Percentiles rank a stretch among this genome's conserved stretches.
phyloP scores from a whole-genome alignment of 2,888 invertebrate species.

The Laothoe populi region DNA sequence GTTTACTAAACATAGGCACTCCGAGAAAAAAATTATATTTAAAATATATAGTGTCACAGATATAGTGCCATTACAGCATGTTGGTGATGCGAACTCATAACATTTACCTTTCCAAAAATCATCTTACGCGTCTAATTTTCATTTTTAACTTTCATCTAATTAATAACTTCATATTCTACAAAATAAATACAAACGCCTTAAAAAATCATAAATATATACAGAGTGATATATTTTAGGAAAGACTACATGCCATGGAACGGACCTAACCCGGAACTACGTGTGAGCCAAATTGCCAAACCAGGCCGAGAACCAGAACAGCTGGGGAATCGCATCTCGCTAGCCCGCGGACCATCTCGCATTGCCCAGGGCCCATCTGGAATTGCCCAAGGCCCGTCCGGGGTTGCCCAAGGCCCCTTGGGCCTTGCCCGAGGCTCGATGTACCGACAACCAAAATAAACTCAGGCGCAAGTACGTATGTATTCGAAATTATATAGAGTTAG shows the following conservation, averaged over 20 bases:
- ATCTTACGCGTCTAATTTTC: too few relatives aligned
- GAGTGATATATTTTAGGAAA: constrained; percentile 76
- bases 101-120: too few relatives aligned
- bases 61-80: too few relatives aligned
- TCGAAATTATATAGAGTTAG: too few relatives aligned
- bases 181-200: not conserved
- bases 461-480: constrained; percentile 67
- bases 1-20: too few relatives aligned
- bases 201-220: not conserved
- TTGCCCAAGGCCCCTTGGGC: constrained; percentile 90
- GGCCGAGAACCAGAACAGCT: constrained; percentile 67
- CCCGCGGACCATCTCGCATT: constrained; percentile 87
- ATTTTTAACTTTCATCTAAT: too few relatives aligned
- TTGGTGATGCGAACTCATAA: too few relatives aligned
- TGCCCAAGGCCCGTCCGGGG: constrained; percentile 87
- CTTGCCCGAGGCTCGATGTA: constrained; percentile 93
- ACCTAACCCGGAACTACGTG: constrained; percentile 87
- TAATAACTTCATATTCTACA: too few relatives aligned
- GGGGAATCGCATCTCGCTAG: constrained; percentile 65
- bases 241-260: constrained; percentile 95
- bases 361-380: constrained; percentile 90
- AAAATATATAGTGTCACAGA: too few relatives aligned
- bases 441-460: constrained; percentile 88
- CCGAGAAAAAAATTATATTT: too few relatives aligned
- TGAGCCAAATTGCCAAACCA: constrained; percentile 85